A percentile compares a stretch with the other conserved stretches of the same genome.
These are phyloP conservation scores for Taeniopygia guttata DNA, from an alignment of 2,797 vertebrate genomes.

Conservation along the genomic window DNA sequence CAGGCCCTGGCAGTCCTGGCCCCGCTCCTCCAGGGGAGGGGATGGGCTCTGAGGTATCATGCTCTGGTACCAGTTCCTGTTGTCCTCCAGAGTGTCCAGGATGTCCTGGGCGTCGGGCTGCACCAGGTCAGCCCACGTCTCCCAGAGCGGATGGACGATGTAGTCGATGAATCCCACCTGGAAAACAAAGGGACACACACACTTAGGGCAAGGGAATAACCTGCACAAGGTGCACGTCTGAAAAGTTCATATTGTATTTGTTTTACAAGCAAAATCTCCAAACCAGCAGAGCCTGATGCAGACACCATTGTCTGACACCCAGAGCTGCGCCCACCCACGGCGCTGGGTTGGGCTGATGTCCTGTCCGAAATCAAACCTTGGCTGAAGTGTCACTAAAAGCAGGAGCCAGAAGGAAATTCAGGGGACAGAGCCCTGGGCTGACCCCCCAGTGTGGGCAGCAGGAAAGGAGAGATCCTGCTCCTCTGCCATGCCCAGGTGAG, in stretches of 20 bases:
- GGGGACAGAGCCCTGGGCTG: not conserved
- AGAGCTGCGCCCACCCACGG: no score
- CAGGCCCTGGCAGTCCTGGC: constrained; percentile 78
- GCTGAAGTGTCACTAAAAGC: not conserved
- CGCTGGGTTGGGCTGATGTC: accelerated
- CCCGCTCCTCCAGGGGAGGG: constrained; percentile 87
- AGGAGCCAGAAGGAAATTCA: not conserved
- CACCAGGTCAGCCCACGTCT: constrained; percentile 98
- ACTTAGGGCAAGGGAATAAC: not conserved
- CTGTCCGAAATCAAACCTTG: not conserved
- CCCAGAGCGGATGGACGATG: constrained; percentile 97
- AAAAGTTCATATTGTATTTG: accelerated
- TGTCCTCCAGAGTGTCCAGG: constrained; percentile 95
- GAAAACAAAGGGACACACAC: not conserved
- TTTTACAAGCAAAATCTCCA: not conserved
- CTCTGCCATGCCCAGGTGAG: not conserved
- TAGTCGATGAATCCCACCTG: constrained; percentile 99
- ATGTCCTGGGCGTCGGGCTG: constrained; percentile 98
- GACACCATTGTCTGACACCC: accelerated
- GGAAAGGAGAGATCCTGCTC: not conserved
- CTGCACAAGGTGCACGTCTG: accelerated
- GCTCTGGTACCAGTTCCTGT: constrained; percentile 99
- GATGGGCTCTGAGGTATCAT: constrained; percentile 98
- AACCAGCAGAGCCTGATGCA: not conserved
- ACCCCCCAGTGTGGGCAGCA: not conserved